Base-by-base conservation (phyloP, 2,888 invertebrate species). In the Xanthia icteritia region DNA sequence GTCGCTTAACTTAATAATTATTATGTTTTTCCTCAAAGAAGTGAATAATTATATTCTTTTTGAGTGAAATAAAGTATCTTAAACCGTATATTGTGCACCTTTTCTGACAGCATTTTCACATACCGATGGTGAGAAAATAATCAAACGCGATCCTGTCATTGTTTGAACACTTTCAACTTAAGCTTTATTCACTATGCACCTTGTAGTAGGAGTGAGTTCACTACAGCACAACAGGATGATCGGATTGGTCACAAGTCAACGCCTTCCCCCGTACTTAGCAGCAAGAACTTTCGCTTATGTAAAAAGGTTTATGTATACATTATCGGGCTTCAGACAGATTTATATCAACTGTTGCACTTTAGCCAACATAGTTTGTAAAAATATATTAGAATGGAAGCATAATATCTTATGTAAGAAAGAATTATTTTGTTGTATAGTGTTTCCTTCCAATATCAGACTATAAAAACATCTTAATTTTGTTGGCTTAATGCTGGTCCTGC, bases 261-360 rank as follows among this genome's bases (percentile, higher is more conserved):
- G 45, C 36, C 58, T 79, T 39, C 17, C 15, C 20, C 58, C 58
- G 27, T 73, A 72, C 48, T 74, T 81, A 75, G 75, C 45, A 36
- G 65, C 27, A 58, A 60, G 20, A 73, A 85, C 82, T 85, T 82
- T 82, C 82, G 72, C 72, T 82, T 85, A 81, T 85, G 81, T 69
- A 48, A 85, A 80, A 36, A 74, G 31, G 17, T 51, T 42, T 9
- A 31, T 39, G 39, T 42, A 42, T 36, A 45, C 27, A 71, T 71
- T 65, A 66, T 20, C n/a, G 5, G 51, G 39, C 61, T 71, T 45
- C 31, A 45, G 27, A 61, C 13, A 45, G 56, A 63, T 42, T 68
- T n/a, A 63, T 71, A 20, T 27, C 23, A 39, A 36, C 51, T 77
- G 1, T 48, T 77, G 39, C 13, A 39, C 65, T 31, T 9, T 9